Evolutionary conservation across 2,888 invertebrate genomes (phyloP).

Genomic region (Apamea epomidion): DNA sequence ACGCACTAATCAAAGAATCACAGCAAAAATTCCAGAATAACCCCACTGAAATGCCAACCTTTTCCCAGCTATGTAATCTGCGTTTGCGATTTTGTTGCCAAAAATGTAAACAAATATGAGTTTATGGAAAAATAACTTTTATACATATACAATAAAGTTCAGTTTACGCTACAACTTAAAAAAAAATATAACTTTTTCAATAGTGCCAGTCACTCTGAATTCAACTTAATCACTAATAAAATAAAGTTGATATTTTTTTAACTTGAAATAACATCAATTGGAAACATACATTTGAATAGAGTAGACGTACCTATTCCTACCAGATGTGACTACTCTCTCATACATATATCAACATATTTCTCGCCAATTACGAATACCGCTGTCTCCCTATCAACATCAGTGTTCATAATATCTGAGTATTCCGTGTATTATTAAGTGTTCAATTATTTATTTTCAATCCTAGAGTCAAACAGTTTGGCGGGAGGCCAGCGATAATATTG

Average conservation of each 20-base stretch:
- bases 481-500: conserved; percentile 41
- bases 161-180: too few relatives aligned
- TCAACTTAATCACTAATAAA: too few relatives aligned
- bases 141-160: too few relatives aligned
- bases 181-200: too few relatives aligned
- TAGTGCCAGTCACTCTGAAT: too few relatives aligned
- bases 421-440: conserved; percentile 48
- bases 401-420: conserved; percentile 36
- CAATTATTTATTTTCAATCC: conserved; percentile 61
- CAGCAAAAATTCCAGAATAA: not conserved
- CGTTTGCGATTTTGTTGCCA: too few relatives aligned
- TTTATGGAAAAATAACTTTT: too few relatives aligned
- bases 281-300: too few relatives aligned
- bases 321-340: conserved; percentile 10
- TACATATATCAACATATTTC: conserved; percentile 35
- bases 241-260: too few relatives aligned
- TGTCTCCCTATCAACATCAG: conserved; percentile 31
- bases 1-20: too few relatives aligned
- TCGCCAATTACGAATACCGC: conserved; percentile 44
- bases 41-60: not conserved
- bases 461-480: conserved; percentile 50
- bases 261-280: too few relatives aligned
- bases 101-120: too few relatives aligned
- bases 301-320: not conserved
- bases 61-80: not conserved